Evolutionary conservation across 2,888 invertebrate genomes (phyloP), one percentile per base, ranked within the genome.

Genomic region (Pterobdella sp.): DNA sequence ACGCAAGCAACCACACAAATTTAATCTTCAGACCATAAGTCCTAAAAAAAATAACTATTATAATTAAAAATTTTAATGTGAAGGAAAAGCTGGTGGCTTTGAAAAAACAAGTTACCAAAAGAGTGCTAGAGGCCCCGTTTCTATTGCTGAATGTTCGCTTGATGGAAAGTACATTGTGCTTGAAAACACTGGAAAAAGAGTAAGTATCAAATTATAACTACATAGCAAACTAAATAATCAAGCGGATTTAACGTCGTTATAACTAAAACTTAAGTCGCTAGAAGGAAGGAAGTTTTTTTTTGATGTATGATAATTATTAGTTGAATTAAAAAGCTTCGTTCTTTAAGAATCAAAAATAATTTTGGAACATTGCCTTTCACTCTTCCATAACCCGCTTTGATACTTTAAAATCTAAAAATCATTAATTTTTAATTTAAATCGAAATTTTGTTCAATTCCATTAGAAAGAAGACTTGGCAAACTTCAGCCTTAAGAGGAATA

Each of bases 151-250:
- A 77, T 84, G 84, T 71, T 80, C 81, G 73, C 83, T 85, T 4
- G 84, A 85, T 74, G 86, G 85, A 73, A 84, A 84, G 76, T 86
- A 79, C 79, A 82, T 86, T 78, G 78, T 81, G 56, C 77, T 86
- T 36, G 85, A 85, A 78, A 86, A 86, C 78, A 86, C 85, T 52
- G 81, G 84, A 74, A 80, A 81, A 63, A 84, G 83, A 76, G 79
- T 78, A 56, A 18, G 73, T 68, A 34, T 18, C 14, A 22, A 22
- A 22, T n/a, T 56, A 26, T 56, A 18, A 26, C 18, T n/a, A n/a
- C n/a, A n/a, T n/a, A n/a, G n/a, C n/a, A n/a, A n/a, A n/a, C n/a
- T n/a, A n/a, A n/a, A n/a, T n/a, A n/a, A n/a, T n/a, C n/a, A n/a
- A n/a, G n/a, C n/a, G n/a, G n/a, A n/a, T n/a, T n/a, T n/a, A n/a